phyloP scores from a whole-genome alignment of 2,113 vertebrate species.

The Patagioenas fasciata region DNA sequence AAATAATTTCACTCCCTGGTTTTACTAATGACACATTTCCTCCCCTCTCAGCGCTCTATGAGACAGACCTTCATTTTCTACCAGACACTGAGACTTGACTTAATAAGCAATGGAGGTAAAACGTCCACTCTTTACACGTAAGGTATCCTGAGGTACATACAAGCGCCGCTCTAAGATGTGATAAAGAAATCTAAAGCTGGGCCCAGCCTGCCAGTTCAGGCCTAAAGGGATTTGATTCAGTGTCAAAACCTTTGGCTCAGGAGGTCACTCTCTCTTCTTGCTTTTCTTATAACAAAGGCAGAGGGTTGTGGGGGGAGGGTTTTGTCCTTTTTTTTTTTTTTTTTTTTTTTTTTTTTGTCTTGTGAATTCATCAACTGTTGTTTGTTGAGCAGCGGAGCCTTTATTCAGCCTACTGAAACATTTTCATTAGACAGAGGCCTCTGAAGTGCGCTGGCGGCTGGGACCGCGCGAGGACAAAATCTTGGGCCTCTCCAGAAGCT shows the following conservation, averaged over 20 bases:
- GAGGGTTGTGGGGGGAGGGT: constrained; percentile 20
- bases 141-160: constrained; percentile 83
- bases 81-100: constrained; percentile 86
- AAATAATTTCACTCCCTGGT: neutral
- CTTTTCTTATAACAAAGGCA: constrained; percentile 89
- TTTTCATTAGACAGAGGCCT: constrained; percentile 89
- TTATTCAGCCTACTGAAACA: constrained; percentile 89
- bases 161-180: constrained; percentile 86
- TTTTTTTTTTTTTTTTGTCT: constrained; percentile 31
- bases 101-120: constrained; percentile 82
- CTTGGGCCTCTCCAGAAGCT: constrained; percentile 80
- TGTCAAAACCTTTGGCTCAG: constrained; percentile 96
- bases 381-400: constrained; percentile 74
- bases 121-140: constrained; percentile 78
- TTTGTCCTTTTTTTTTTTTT: constrained; percentile 44
- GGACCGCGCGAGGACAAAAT: constrained; percentile 74
- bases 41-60: neutral
- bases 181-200: constrained; percentile 91
- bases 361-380: constrained; percentile 84
- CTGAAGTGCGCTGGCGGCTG: constrained; percentile 78
- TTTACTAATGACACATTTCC: neutral
- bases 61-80: constrained; percentile 78
- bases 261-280: constrained; percentile 91
- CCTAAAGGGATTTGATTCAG: constrained; percentile 98
- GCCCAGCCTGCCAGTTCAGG: constrained; percentile 87